Evolutionary conservation across 2,888 invertebrate species (phyloP), one percentile per base, ranked within the genome.

Genomic region (Drosophila mimica): DNA sequence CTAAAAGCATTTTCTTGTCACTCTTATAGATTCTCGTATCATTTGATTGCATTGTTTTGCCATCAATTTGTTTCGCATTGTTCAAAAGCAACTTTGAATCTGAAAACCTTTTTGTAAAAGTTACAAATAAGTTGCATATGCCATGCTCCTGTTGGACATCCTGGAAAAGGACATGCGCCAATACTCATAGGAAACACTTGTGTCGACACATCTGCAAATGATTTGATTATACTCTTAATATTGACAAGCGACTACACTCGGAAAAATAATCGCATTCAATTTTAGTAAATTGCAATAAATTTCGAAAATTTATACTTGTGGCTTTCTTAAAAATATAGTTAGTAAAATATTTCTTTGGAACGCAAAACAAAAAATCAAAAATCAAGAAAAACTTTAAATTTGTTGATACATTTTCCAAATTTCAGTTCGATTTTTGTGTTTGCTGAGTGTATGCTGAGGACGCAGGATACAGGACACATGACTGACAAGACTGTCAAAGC

Each of bases 1-100:
- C 82, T 87, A 89, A 87, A 89, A 87, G 87, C 87, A 78, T 87
- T 87, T 84, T 67, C 85, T 65, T 89, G 85, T 85, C 70, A 52
- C 60, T 48, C 68, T 75, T 80, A 81, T 81, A 63, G 75, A 76
- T 81, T 83, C 57, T 70, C 70, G 60, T 81, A 79, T 66, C 70
- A 52, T 73, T 82, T 79, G 69, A 83, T 86, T 88, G 77, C 70
- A 80, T 79, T 79, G 81, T 79, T 68, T 68, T 66, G 51, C 63
- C 66, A 57, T 71, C 51, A 64, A 53, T 66, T 67, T 70, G 61
- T 56, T 38, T 53, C 46, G 54, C 60, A 38, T 25, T 62, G 54
- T 43, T 61, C 20, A 11, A 43, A 15, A 17, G 54, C 46, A 60
- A 51, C n/a, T 30, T 8, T 40, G 43, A 57, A 61, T 57, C 36